phyloP scores from a whole-genome alignment of 2,797 vertebrate species.

The Acrossocheilus wenchowensis region DNA sequence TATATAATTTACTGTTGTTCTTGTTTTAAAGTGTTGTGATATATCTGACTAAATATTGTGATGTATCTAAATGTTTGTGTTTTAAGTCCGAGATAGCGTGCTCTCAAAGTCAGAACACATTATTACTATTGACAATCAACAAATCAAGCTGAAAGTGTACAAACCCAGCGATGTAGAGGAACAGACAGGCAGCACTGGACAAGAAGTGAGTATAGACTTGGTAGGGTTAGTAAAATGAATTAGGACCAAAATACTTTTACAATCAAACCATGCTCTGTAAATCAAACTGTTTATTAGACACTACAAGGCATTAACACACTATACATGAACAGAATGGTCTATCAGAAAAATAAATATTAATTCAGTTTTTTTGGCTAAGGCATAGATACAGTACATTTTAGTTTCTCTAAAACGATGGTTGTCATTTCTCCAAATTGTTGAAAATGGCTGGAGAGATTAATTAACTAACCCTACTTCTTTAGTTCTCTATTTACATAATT shows the following conservation, averaged over 20 bases:
- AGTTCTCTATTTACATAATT: neutral
- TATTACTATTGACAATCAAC: constrained; percentile 16
- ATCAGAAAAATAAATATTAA: too few relatives aligned
- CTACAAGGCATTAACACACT: neutral
- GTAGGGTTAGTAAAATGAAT: neutral
- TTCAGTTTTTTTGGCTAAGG: neutral
- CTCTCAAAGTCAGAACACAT: constrained; percentile 37
- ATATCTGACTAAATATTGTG: neutral
- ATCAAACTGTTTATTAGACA: neutral
- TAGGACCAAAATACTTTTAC: neutral
- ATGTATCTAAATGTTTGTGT: neutral
- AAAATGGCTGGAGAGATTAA: neutral
- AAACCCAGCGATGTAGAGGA: neutral
- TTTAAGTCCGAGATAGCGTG: constrained; percentile 48
- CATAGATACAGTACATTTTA: neutral
- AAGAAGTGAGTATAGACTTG: neutral
- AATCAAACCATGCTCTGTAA: neutral
- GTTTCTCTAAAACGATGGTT: neutral
- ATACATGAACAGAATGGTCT: neutral
- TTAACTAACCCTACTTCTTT: neutral
- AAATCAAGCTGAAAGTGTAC: constrained; percentile 40
- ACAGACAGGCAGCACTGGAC: neutral
- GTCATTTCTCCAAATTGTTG: neutral
- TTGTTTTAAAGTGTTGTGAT: too few relatives aligned
- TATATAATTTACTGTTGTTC: neutral